Percentiles rank a stretch among this genome's conserved stretches.
Evolutionary conservation across 2,888 invertebrate genomes (phyloP).

Genomic region (Aricia artaxerxes): DNA sequence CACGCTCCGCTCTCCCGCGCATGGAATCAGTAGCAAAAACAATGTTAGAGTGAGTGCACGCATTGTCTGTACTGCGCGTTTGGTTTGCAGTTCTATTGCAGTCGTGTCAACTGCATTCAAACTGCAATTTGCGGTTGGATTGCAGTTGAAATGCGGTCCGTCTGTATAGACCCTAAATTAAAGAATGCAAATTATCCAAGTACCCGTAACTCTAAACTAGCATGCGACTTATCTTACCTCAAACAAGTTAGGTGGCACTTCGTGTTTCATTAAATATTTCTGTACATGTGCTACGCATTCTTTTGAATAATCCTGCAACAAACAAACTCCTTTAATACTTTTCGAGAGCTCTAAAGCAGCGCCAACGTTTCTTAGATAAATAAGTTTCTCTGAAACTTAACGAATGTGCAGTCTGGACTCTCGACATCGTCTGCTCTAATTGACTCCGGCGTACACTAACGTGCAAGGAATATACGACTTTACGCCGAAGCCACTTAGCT

Average conservation of each 20-base stretch:
- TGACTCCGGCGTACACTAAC: not conserved
- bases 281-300: conserved; percentile 98
- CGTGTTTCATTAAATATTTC: conserved; percentile 97
- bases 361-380: not conserved
- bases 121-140: no score
- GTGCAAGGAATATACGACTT: conserved; percentile 1
- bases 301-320: conserved; percentile 96
- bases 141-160: no score
- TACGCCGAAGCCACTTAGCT: not conserved
- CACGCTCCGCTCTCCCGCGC: no score
- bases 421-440: conserved; percentile 26
- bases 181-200: no score
- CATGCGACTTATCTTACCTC: conserved; percentile 83
- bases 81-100: no score
- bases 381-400: conserved; percentile 25
- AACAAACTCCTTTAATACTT: conserved; percentile 37
- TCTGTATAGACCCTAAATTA: no score
- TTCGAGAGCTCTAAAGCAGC: not conserved
- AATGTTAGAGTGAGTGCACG: no score
- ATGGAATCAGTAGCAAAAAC: no score
- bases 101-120: no score
- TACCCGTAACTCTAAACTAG: no score
- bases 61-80: no score
- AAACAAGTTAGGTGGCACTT: conserved; percentile 98
- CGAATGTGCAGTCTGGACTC: conserved; percentile 20